Evolutionary conservation across 2,113 vertebrate species (phyloP), one percentile per base, ranked within the genome.

Genomic region (Paradoxurus hermaphroditus): DNA sequence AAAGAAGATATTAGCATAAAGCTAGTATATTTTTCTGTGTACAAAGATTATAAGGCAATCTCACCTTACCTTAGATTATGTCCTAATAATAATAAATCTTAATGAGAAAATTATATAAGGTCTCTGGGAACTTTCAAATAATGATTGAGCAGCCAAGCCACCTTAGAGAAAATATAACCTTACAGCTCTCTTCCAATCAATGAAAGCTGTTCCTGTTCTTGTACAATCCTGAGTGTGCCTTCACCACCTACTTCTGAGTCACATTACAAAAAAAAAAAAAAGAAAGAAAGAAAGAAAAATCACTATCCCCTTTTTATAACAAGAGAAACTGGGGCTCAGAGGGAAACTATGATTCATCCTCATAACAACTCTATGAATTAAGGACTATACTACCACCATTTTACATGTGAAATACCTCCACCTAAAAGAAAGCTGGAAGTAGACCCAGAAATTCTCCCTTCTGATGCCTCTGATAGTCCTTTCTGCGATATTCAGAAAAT

Each of bases 81-180:
- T 70, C 39, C 53, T 95, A 96, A 91, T 95, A 96, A 94, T 89
- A 95, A 83, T 65, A 96, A 93, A 73, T 84, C 49, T 46, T 96
- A 94, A 86, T 91, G 63, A 90, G 92, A 90, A 92, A 95, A 90
- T 96, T 90, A 81, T 63, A 75, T 93, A 92, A 86, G 31, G 13
- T 95, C 86, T 95, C 84, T 51, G 44, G 92, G 63, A 98, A 91
- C 77, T 23, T 96, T 85, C 84, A 92, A 49, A 51, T 93, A 96
- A 92, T 94, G 97, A 97, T 53, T 97, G 88, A 97, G 65, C 84
- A 97, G 87, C 94, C 90, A 92, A 97, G 87, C 94, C 90, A 92
- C 77, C 59, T 93, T 70, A 81, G 94, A 96, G 90, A 95, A 97
- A 96, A 96, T 90, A 84, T 46, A 97, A 96, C 63, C 82, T 92